Evolutionary conservation across 2,797 vertebrate genomes (phyloP).

Genomic region (Sebastiscus albofasciatus): DNA sequence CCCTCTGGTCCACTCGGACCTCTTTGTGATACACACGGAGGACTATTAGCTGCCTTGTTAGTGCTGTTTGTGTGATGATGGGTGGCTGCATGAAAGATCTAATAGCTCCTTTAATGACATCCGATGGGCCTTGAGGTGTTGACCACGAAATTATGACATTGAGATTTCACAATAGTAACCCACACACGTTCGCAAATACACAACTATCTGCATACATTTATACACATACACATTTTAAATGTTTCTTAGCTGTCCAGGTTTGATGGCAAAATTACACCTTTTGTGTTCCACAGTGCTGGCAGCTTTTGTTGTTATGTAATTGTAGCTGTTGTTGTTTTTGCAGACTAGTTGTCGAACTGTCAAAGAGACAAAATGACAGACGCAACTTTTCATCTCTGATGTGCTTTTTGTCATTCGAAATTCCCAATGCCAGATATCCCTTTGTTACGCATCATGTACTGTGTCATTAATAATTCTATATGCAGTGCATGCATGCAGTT

Average conservation of each 20-base stretch:
- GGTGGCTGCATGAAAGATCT: not conserved
- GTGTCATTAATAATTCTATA: not conserved
- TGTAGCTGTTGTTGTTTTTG: not conserved
- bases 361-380: not conserved
- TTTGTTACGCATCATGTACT: not conserved
- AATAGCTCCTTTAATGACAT: constrained; percentile 28
- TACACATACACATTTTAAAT: not conserved
- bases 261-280: constrained; percentile 21
- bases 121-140: constrained; percentile 24
- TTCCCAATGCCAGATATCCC: too few relatives aligned
- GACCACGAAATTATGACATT: constrained; percentile 4
- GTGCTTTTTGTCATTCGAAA: not conserved
- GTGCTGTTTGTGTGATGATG: constrained; percentile 25
- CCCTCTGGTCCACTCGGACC: not conserved
- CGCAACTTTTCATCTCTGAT: not conserved
- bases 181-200: not conserved
- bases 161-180: not conserved
- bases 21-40: not conserved
- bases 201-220: not conserved
- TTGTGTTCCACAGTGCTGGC: not conserved
- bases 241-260: not conserved
- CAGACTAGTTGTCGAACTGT: not conserved
- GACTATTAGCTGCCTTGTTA: not conserved
- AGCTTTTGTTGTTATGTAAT: not conserved
- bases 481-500: not conserved